Base-by-base conservation (phyloP, 2,113 vertebrate species). In the Blennius ocellaris region DNA sequence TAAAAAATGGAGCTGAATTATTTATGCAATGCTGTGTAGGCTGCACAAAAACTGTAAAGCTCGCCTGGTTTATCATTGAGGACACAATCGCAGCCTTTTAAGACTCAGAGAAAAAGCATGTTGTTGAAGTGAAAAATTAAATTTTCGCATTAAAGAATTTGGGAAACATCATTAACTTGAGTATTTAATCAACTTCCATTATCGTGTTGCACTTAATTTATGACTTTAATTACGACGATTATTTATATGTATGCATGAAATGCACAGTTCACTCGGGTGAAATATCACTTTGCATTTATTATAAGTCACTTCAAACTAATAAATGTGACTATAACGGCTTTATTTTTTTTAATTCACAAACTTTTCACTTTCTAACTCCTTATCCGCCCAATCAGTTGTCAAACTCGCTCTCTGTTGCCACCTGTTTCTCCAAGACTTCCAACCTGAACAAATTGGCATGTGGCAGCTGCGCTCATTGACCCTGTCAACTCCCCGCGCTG, bases 401-500 rank as follows among this genome's bases (percentile, higher is more conserved):
- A 36, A 48, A 36, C 36, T 49, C 21, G 57, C 45, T 48, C 16
- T n/a, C 15, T 21, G 40, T 56, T 16, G 41, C 53, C 38, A 62
- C 56, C 70, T 66, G 66, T 1, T 21, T 5, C 50, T 21, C 43
- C 40, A 80, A 17, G n/a, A 36, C 43, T 54, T 1, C 2, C 68
- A 72, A 36, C 73, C 45, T 48, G 60, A 72, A 68, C 59, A 55
- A 45, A 63, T 40, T 72, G 52, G 66, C 40, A 48, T 5, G 1
- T 37, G 49, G 16, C 16, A 2, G 37, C 11, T 37, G 73, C 10
- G 8, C 4, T 69, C 64, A 60, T 66, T 55, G 54, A 75, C 70
- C 50, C 51, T 14, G 0, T 11, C 43, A 36, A 72, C 43, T 68
- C 39, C 12, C 14, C n/a, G 3, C 30, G 38, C 51, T 21, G n/a